Base-by-base conservation (phyloP, 2,113 vertebrate genomes). In the Coreoperca whiteheadi region DNA sequence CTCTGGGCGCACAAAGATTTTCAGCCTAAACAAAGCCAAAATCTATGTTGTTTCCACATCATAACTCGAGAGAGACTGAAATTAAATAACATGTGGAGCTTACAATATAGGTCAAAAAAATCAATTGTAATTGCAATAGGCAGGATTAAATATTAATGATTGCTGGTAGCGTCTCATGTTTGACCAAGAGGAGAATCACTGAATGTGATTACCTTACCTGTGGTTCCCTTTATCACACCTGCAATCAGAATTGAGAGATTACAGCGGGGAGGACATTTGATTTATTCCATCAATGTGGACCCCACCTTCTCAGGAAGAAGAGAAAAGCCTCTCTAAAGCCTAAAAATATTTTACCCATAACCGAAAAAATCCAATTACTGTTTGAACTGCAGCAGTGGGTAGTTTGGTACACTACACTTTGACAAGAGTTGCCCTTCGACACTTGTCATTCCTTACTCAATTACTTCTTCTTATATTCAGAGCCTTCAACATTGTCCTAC, bases 151-250 rank as follows among this genome's bases (percentile, higher is more conserved):
- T 34, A 56, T 77, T 4, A 69, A 78, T 30, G 41, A 6, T 8
- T 30, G 20, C 39, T 71, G 53, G 10, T 34, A 56, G 37, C 23
- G 21, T 50, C 8, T 69, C 11, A 7, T 43, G 25, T 48, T 71
- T 61, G 59, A 74, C 68, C 0, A 8, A 39, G 15, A 72, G 30
- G 59, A 53, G 79, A 75, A 61, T 60, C 12, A 0, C 21, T 74
- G 37, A 73, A 53, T 16, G 25, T n/a, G 30, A 74, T n/a, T n/a
- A n/a, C n/a, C n/a, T n/a, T n/a, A n/a, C n/a, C n/a, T n/a, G n/a
- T 32, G 69, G 71, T 84, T 56, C 85, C 79, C 77, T 60, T 82
- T 67, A 53, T 84, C 34, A 63, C 81, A 79, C 23, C 41, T 56
- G 48, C 32, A 56, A 84, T 87, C 64, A 80, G 56, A 82, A 74